Evolutionary conservation across 2,113 vertebrate genomes (phyloP), one percentile per base, ranked within the genome.

Genomic region (Monopterus albus): DNA sequence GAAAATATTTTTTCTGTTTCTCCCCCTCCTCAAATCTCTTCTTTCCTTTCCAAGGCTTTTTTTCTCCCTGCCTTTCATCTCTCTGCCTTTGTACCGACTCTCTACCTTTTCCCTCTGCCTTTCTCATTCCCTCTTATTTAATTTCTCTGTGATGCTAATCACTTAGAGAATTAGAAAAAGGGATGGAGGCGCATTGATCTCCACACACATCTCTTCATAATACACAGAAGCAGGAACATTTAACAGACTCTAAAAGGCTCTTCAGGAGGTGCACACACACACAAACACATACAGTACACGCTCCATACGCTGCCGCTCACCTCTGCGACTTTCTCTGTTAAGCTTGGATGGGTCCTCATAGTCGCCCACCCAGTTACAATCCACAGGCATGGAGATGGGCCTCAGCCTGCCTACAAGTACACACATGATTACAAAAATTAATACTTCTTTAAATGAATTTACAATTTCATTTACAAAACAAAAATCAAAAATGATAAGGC

Each of bases 321-420:
- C 97, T 98, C 97, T 95, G 91, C 96, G 95, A 90, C 92, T 95
- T 79, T 99, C 97, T 93, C 96, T 95, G 92, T 96, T 98, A 75
- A 96, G 94, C 92, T 97, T 97, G 92, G 91, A 95, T 68, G 96
- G 95, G 88, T 99, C 98, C 94, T 99, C 96, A 84, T 97, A 96
- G 91, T 98, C 96, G 90, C 96, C 98, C 88, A 96, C 96, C 96
- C 98, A 98, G 91, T 95, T 98, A 93, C 97, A 98, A 93, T 99
- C 97, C 88, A 97, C 96, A 72, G 97, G 97, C 97, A 99, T 98
- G 85, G 97, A 99, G 91, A 97, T 97, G 87, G 97, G 97, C 84
- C 97, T 94, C 87, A 98, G 91, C 81, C 97, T 96, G 85, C 96
- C 97, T 98, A 87, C 86, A 93, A 90, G 74, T 83, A 70, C 15